phyloP scores from a whole-genome alignment of 2,113 vertebrate species.

The Brachirus orientalis region DNA sequence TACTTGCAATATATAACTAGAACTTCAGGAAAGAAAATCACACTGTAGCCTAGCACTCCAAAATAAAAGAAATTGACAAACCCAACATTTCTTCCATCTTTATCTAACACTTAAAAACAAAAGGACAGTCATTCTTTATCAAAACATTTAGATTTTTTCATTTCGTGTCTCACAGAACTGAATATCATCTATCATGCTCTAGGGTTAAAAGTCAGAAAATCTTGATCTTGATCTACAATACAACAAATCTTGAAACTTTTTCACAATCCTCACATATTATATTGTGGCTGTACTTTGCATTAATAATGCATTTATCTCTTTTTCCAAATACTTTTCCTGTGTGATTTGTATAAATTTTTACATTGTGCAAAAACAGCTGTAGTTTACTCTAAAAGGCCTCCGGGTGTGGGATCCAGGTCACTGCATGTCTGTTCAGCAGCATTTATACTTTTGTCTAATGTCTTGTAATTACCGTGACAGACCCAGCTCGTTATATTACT shows the following conservation, averaged over 20 bases:
- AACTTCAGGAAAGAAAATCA: conserved; percentile 25
- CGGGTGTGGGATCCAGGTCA: conserved; percentile 39
- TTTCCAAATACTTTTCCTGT: conserved; percentile 62
- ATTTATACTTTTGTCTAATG: conserved; percentile 6
- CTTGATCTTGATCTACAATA: conserved; percentile 13
- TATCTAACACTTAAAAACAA: conserved; percentile 36
- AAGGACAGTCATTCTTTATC: conserved; percentile 27
- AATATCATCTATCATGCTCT: conserved; percentile 27
- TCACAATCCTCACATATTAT: conserved; percentile 29
- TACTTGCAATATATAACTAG: conserved; percentile 25
- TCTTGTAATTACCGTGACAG: conserved; percentile 22
- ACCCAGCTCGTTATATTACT: conserved; percentile 11
- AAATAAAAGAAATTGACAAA: conserved; percentile 42
- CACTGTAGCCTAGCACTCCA: conserved; percentile 32
- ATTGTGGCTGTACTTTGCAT: conserved; percentile 43
- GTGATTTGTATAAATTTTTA: conserved; percentile 52
- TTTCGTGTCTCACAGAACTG: conserved; percentile 25
- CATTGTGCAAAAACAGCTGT: conserved; percentile 77
- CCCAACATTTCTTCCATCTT: conserved; percentile 36
- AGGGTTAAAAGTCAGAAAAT: conserved; percentile 22
- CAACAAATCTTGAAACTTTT: conserved; percentile 19
- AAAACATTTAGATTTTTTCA: conserved; percentile 47
- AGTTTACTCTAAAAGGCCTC: conserved; percentile 76
- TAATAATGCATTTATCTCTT: conserved; percentile 40
- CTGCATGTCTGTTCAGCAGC: conserved; percentile 25